Evolutionary conservation across 2,113 vertebrate genomes (phyloP).

Genomic region (Megalops atlanticus): DNA sequence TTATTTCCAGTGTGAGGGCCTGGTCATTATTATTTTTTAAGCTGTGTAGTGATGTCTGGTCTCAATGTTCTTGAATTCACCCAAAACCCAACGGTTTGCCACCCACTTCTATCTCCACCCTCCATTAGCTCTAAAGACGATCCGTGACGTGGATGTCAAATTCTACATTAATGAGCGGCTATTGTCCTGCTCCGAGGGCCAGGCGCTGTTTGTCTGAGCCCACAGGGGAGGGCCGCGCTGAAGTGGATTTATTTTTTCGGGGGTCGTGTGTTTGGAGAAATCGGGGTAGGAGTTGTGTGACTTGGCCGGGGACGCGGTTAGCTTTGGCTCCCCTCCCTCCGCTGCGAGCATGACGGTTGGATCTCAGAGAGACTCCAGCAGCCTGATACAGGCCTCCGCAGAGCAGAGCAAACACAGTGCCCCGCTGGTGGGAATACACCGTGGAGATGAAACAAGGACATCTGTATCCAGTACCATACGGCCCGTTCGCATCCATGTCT

Average conservation of each 20-base stretch:
- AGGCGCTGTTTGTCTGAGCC: constrained; percentile 34
- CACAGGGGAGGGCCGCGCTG: constrained; percentile 29
- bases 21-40: too few species aligned
- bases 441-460: constrained; percentile 27
- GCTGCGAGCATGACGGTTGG: constrained; percentile 41
- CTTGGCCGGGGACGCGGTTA: constrained; percentile 56
- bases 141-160: constrained; percentile 30
- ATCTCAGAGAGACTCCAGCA: constrained; percentile 42
- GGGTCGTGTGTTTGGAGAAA: constrained; percentile 47
- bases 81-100: constrained; percentile 16
- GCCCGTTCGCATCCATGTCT: background rate
- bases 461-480: background rate
- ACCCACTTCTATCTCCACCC: constrained; percentile 16
- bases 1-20: background rate
- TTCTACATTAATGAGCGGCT: constrained; percentile 39
- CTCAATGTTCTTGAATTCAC: background rate
- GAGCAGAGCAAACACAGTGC: constrained; percentile 46
- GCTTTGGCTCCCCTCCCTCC: constrained; percentile 58
- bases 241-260: constrained; percentile 51
- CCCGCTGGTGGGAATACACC: constrained; percentile 29
- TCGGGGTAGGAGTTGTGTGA: constrained; percentile 47
- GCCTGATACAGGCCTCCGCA: constrained; percentile 26
- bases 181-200: constrained; percentile 29
- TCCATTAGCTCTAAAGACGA: constrained; percentile 25
- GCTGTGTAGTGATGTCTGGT: background rate